A percentile compares a stretch with the other conserved stretches of the same genome.
Conservation (phyloP, 2,113 vertebrate species). For the Sitta europaea region DNA sequence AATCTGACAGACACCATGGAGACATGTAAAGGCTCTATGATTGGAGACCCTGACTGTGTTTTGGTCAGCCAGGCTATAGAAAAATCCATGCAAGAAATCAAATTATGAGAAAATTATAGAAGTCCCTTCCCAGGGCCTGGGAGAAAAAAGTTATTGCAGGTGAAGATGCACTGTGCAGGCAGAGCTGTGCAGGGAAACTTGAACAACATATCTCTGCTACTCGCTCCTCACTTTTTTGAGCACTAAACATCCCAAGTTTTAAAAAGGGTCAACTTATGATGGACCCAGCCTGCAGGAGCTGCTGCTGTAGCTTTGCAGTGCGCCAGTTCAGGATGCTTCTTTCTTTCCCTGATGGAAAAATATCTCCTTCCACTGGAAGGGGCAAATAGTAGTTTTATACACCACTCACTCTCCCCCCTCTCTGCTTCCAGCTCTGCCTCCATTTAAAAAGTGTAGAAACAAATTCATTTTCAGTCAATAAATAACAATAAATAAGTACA, state of each 20-base stretch:
- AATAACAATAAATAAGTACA: conserved; percentile 41
- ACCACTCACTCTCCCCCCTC: rapidly evolving
- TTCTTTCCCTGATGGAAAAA: background rate
- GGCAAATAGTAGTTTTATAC: background rate
- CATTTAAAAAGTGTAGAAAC: conserved; percentile 27
- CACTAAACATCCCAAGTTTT: background rate
- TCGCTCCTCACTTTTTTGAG: background rate
- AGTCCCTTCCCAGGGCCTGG: background rate
- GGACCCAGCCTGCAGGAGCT: background rate
- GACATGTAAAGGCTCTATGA: background rate
- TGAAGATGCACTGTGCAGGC: background rate
- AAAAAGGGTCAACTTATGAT: background rate
- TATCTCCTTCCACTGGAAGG: background rate
- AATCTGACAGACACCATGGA: background rate
- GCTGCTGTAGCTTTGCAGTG: background rate
- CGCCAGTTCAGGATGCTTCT: background rate
- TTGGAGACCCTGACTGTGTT: background rate
- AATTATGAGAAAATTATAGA: conserved; percentile 1
- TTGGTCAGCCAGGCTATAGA: background rate
- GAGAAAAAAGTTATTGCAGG: background rate
- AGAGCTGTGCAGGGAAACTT: background rate
- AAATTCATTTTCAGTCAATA: conserved; percentile 45
- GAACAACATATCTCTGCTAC: background rate
- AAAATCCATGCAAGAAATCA: background rate
- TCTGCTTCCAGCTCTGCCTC: background rate